phyloP scores from a whole-genome alignment of 2,888 invertebrate genomes.

The Archaeoteleia sp. region DNA sequence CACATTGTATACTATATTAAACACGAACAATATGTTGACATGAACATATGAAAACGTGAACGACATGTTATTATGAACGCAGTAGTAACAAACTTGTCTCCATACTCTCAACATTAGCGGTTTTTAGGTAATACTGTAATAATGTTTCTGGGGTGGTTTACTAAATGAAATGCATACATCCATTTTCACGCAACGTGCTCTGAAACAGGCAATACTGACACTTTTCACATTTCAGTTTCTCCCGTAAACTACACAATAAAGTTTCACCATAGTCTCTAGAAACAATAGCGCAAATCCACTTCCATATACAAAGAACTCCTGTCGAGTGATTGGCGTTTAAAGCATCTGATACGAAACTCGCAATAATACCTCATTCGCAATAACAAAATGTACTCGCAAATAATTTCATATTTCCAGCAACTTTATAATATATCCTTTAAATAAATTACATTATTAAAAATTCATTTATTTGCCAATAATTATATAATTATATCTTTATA shows the following conservation, averaged over 20 bases:
- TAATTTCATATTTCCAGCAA: too few relatives aligned
- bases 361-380: too few relatives aligned
- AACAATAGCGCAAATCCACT: constrained; percentile 32
- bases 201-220: constrained; percentile 33
- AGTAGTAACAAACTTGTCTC: too few relatives aligned
- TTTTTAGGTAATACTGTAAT: constrained; percentile 9
- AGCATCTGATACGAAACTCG: constrained; percentile 20
- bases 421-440: too few relatives aligned
- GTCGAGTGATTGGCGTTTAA: constrained; percentile 31
- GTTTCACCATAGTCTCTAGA: constrained; percentile 13
- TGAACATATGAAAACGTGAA: too few relatives aligned
- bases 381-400: too few relatives aligned
- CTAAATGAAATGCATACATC: constrained; percentile 2
- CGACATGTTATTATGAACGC: too few relatives aligned
- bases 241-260: constrained; percentile 34
- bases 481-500: too few relatives aligned
- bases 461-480: too few relatives aligned
- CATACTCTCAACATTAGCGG: constrained; percentile 14
- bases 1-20: too few relatives aligned
- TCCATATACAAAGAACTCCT: constrained; percentile 19
- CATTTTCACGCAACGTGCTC: constrained; percentile 11
- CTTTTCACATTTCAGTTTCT: constrained; percentile 33
- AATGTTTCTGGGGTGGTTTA: constrained; percentile 1
- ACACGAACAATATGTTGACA: too few relatives aligned
- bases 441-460: too few relatives aligned